Conservation (phyloP, 2,113 vertebrate genomes). For the Tachysurus fulvidraco region DNA sequence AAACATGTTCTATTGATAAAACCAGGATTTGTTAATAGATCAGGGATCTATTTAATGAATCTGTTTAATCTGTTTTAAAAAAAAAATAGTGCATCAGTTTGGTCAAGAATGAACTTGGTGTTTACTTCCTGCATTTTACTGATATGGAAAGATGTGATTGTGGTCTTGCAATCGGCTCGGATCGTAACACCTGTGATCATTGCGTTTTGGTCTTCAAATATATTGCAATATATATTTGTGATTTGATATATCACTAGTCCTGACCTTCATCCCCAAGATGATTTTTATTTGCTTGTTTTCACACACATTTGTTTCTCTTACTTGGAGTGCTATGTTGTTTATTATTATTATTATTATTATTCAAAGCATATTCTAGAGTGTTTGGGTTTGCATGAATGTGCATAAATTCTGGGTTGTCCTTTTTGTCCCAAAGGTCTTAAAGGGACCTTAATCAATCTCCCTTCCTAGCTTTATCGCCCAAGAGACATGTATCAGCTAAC, state of each 20-base stretch:
- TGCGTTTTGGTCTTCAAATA: neutral
- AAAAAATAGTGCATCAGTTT: neutral
- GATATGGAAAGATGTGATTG: neutral
- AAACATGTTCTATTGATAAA: neutral
- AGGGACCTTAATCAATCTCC: neutral
- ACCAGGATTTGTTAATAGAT: neutral
- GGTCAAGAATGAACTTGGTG: neutral
- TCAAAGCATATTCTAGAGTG: neutral
- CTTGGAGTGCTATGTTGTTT: neutral
- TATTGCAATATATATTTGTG: neutral
- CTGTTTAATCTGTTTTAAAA: no score
- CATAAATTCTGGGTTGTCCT: neutral
- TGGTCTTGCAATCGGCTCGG: neutral
- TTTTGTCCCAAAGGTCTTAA: neutral
- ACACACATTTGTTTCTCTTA: neutral
- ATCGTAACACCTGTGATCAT: neutral
- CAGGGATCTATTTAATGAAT: neutral
- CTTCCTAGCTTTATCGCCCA: neutral
- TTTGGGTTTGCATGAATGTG: neutral
- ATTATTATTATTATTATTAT: neutral
- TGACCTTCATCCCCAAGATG: neutral
- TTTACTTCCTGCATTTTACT: neutral
- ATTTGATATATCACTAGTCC: neutral
- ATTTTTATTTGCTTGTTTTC: neutral
- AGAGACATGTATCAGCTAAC: conserved; percentile 16